A percentile compares a stretch with the other conserved stretches of the same genome.
Evolutionary conservation across 2,888 invertebrate genomes (phyloP).

Genomic region (Drosophila glabriapex): DNA sequence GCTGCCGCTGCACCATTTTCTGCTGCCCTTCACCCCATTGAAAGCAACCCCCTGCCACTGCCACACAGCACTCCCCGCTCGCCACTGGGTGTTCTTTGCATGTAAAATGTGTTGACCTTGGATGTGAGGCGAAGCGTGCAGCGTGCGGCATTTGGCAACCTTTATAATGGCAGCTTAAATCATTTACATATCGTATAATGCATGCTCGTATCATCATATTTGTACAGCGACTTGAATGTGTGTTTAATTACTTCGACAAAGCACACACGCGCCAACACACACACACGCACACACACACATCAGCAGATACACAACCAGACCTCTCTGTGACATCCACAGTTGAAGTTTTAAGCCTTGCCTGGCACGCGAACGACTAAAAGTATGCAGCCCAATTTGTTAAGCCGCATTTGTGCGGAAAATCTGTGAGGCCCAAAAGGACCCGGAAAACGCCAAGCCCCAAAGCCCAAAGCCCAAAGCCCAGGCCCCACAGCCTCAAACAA

Average conservation of each 20-base stretch:
- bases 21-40: conserved; percentile 41
- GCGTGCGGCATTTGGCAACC: conserved; percentile 47
- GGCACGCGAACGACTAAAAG: conserved; percentile 40
- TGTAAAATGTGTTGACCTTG: conserved; percentile 45
- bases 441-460: neutral
- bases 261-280: conserved; percentile 32
- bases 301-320: conserved; percentile 4
- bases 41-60: neutral
- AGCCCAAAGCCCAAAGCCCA: neutral
- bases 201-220: conserved; percentile 58
- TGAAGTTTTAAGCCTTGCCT: conserved; percentile 49
- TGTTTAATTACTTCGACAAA: conserved; percentile 62
- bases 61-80: neutral
- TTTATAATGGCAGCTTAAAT: conserved; percentile 64
- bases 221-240: conserved; percentile 64
- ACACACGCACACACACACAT: conserved; percentile 16
- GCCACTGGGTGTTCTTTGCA: conserved; percentile 3
- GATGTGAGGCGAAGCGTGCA: conserved; percentile 23
- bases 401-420: conserved; percentile 40
- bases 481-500: neutral
- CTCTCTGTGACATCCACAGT: conserved; percentile 4
- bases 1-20: conserved; percentile 28
- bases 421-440: conserved; percentile 14
- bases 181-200: conserved; percentile 68
- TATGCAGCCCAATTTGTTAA: conserved; percentile 57